Evolutionary conservation across 2,888 invertebrate species (phyloP).

Genomic region (Yponomeuta evonymella): DNA sequence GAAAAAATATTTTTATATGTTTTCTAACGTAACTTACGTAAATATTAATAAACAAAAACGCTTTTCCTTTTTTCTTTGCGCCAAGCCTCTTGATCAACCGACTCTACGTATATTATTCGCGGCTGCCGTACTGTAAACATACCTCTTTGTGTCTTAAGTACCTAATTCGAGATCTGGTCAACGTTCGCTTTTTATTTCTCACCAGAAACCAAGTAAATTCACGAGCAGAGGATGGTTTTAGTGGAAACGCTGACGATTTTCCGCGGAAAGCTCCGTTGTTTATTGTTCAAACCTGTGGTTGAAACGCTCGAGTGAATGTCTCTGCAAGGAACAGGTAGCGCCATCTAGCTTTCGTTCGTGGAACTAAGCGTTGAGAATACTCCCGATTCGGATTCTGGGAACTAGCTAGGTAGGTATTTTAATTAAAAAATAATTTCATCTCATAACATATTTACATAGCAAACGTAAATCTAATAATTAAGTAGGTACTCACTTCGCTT

Average conservation of each 20-base stretch:
- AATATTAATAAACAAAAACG: background rate
- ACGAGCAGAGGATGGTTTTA: background rate
- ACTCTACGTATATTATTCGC: constrained; percentile 59
- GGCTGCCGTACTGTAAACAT: constrained; percentile 62
- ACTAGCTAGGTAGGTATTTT: too few relatives aligned
- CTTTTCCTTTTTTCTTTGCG: constrained; percentile 25
- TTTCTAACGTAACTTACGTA: too few relatives aligned
- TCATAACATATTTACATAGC: too few relatives aligned
- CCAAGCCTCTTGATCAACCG: constrained; percentile 43
- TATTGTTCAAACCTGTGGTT: background rate
- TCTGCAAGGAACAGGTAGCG: background rate
- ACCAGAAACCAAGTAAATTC: background rate
- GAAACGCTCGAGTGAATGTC: background rate
- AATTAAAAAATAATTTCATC: too few relatives aligned
- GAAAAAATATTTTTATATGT: too few relatives aligned
- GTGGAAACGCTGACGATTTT: background rate
- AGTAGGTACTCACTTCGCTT: too few relatives aligned
- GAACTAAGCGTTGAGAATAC: constrained; percentile 5
- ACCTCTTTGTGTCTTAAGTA: constrained; percentile 74
- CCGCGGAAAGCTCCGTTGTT: background rate
- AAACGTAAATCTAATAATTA: too few relatives aligned
- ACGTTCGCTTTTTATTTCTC: constrained; percentile 64
- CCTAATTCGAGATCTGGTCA: constrained; percentile 66
- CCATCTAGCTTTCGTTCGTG: constrained; percentile 6
- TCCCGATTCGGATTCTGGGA: background rate